These are phyloP conservation scores for Callospermophilus lateralis DNA, from an alignment of 2,113 vertebrate genomes.

Conservation along the genomic window DNA sequence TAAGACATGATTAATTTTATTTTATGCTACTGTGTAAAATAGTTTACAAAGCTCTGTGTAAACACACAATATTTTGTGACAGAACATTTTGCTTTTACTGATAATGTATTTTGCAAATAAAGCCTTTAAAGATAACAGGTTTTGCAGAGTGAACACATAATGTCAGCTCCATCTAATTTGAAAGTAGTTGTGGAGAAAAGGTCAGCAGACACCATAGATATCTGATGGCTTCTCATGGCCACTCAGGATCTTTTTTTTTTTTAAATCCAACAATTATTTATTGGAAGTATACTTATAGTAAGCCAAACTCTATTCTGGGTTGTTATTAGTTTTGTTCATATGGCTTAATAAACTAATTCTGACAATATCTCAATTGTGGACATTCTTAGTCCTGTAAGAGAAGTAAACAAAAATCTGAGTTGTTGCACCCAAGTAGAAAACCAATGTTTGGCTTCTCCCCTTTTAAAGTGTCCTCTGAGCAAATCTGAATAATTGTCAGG, in stretches of 20 bases:
- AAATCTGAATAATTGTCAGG: slow-evolving; percentile 16
- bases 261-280: slow-evolving; percentile 55
- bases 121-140: slow-evolving; percentile 62
- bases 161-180: neutral
- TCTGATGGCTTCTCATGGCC: slow-evolving; percentile 24
- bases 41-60: slow-evolving; percentile 64
- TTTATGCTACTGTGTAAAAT: slow-evolving; percentile 62
- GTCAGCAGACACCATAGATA: slow-evolving; percentile 25
- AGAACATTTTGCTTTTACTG: slow-evolving; percentile 58
- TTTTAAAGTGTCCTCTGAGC: neutral
- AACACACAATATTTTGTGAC: slow-evolving; percentile 46
- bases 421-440: neutral
- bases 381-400: neutral
- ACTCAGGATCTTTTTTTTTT: neutral
- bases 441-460: neutral
- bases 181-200: slow-evolving; percentile 36
- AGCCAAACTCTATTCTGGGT: neutral
- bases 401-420: slow-evolving; percentile 2
- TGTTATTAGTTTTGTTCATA: slow-evolving; percentile 24
- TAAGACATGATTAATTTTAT: slow-evolving; percentile 39
- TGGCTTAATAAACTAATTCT: slow-evolving; percentile 37
- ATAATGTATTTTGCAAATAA: slow-evolving; percentile 73
- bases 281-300: neutral
- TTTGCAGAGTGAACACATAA: slow-evolving; percentile 26
- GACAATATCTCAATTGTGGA: neutral